Evolutionary conservation across 2,888 invertebrate species (phyloP), one percentile per base, ranked within the genome.

Genomic region (Amblyjoppa proteus): DNA sequence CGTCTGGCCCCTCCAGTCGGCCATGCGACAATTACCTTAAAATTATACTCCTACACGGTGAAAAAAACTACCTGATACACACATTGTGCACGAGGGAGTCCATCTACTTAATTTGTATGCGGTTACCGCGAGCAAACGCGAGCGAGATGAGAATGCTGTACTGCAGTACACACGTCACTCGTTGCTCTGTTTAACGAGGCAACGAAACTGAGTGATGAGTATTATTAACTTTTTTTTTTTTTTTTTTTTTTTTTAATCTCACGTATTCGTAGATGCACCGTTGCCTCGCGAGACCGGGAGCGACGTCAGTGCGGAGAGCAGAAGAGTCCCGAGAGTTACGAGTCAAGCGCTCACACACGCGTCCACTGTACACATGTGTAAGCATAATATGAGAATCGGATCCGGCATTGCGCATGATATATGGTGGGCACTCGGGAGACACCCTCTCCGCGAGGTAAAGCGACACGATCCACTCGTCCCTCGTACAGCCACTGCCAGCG

Each of bases 351-450:
- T 51, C 25, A 45, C 68, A 45, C 41, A 28, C 31, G 74, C 9
- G 25, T 28, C 11, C 51, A 56, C 20, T n/a, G 69, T 81, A 84
- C 82, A 89, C 88, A 87, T 89, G 89, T 88, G 84, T 84, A 79
- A 87, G 80, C 90, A 92, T 91, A 91, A 93, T 92, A 92, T 90
- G 91, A 91, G 92, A 91, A 92, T 93, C 92, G 92, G 92, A 93
- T 93, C 91, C 89, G 90, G 92, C 90, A 93, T 93, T 92, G 91
- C 91, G 89, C 89, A 91, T 94, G 93, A 94, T 93, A 91, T 93
- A 94, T 93, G 92, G 88, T 89, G 87, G 92, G 89, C 90, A 89
- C 89, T 90, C 89, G 89, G 88, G 89, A 89, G 90, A 91, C 92
- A 90, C 90, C 90, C 91, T 90, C 90, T 53, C 66, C 68, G 68